Percentiles rank a stretch among this genome's conserved stretches.
Evolutionary conservation across 2,797 vertebrate species (phyloP).

Genomic region (Phataginus tetradactyla): DNA sequence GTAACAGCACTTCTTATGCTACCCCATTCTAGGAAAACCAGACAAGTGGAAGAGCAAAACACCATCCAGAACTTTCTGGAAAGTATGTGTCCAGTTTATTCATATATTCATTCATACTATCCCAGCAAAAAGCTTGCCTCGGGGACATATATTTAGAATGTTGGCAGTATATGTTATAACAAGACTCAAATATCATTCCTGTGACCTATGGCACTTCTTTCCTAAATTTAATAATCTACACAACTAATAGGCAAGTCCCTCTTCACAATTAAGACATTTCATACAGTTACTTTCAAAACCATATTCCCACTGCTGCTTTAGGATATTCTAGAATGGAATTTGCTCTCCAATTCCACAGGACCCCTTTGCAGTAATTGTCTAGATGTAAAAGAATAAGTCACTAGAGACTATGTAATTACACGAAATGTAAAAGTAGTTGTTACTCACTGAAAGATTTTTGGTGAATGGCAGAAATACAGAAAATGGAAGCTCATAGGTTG

Average conservation of each 20-base stretch:
- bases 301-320: neutral
- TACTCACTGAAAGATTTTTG: neutral
- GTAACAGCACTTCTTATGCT: neutral
- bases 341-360: neutral
- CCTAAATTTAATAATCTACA: neutral
- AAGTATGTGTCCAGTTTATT: neutral
- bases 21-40: neutral
- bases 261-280: neutral
- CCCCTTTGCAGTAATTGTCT: neutral
- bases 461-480: neutral
- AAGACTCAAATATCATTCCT: neutral
- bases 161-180: neutral
- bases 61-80: neutral
- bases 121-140: neutral
- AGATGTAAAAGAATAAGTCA: neutral
- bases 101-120: neutral
- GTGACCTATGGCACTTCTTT: neutral
- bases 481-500: neutral
- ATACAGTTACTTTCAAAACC: slow-evolving; percentile 14
- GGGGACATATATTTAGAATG: neutral
- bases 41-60: neutral
- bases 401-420: neutral
- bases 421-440: neutral
- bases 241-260: neutral
- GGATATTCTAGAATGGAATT: neutral